These are phyloP conservation scores for Parascotia fuliginaria DNA, from an alignment of 2,888 invertebrate genomes.

Conservation along the genomic window DNA sequence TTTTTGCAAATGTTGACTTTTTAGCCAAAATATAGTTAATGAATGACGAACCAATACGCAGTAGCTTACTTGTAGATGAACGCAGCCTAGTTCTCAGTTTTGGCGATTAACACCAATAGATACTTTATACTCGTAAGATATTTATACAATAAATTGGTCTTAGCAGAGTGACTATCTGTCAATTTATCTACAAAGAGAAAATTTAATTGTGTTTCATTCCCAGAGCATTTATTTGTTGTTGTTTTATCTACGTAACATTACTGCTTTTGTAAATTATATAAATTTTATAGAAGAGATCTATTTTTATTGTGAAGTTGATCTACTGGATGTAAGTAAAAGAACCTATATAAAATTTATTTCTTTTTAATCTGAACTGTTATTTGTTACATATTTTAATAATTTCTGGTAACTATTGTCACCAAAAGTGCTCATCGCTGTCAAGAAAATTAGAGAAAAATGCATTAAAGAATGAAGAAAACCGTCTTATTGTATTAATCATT, in stretches of 20 bases:
- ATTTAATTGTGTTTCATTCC: constrained; percentile 77
- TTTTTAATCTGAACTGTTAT: constrained; percentile 78
- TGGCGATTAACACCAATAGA: constrained; percentile 83
- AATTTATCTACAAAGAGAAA: constrained; percentile 79
- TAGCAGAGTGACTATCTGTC: constrained; percentile 82
- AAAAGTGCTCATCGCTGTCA: constrained; percentile 90
- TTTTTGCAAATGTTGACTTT: constrained; percentile 85
- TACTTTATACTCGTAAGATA: constrained; percentile 81
- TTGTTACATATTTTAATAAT: constrained; percentile 78
- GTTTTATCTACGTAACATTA: constrained; percentile 75
- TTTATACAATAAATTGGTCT: constrained; percentile 81
- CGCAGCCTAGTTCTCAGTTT: constrained; percentile 83
- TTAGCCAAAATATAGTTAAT: constrained; percentile 85
- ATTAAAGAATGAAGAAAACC: constrained; percentile 85
- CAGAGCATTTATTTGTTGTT: constrained; percentile 83
- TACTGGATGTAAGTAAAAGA: constrained; percentile 71
- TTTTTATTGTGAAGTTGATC: constrained; percentile 84
- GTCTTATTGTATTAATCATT: constrained; percentile 62
- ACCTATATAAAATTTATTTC: constrained; percentile 71
- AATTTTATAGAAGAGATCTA: constrained; percentile 86
- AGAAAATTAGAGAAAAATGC: constrained; percentile 86
- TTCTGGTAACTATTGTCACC: constrained; percentile 87
- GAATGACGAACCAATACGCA: constrained; percentile 85
- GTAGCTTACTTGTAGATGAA: constrained; percentile 83
- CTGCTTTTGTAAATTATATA: constrained; percentile 84